Conservation (phyloP, 2,888 invertebrate genomes). For the Spodoptera littoralis region DNA sequence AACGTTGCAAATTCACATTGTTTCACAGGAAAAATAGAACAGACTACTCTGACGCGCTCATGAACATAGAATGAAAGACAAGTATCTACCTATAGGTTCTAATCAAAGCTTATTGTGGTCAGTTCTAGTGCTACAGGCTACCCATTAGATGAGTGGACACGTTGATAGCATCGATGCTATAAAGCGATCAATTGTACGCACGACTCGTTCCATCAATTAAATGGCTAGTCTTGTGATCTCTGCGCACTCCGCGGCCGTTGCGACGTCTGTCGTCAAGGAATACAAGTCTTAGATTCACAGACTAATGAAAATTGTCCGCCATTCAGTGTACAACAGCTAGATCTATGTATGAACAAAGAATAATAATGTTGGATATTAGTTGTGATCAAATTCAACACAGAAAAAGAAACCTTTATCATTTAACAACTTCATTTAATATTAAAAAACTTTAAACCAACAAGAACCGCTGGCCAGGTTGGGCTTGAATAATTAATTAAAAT, state of each 20-base stretch:
- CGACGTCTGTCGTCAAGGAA: conserved; percentile 26
- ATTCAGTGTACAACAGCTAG: conserved; percentile 25
- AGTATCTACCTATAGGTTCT: no score
- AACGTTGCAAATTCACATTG: no score
- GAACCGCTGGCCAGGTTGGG: conserved; percentile 10
- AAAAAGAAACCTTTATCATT: conserved; percentile 5
- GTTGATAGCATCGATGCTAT: conserved; percentile 27
- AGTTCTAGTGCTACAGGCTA: conserved; percentile 4
- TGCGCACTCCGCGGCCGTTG: conserved; percentile 14
- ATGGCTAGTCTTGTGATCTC: conserved; percentile 39
- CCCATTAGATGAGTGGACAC: no score
- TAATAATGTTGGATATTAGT: conserved; percentile 5
- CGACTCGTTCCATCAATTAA: conserved; percentile 31
- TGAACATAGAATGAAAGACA: no score
- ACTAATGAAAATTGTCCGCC: conserved; percentile 27
- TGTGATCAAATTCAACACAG: conserved; percentile 1
- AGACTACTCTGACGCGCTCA: no score
- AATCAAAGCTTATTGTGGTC: not conserved
- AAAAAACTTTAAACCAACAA: conserved; percentile 13
- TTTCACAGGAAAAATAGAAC: no score
- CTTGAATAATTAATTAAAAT: conserved; percentile 40
- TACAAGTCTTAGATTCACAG: conserved; percentile 24
- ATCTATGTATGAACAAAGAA: conserved; percentile 13
- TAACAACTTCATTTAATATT: conserved; percentile 16
- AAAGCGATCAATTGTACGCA: conserved; percentile 35